Evolutionary conservation across 23 tunicate species (phyloP).

Genomic region (Halocynthia roretzi): DNA sequence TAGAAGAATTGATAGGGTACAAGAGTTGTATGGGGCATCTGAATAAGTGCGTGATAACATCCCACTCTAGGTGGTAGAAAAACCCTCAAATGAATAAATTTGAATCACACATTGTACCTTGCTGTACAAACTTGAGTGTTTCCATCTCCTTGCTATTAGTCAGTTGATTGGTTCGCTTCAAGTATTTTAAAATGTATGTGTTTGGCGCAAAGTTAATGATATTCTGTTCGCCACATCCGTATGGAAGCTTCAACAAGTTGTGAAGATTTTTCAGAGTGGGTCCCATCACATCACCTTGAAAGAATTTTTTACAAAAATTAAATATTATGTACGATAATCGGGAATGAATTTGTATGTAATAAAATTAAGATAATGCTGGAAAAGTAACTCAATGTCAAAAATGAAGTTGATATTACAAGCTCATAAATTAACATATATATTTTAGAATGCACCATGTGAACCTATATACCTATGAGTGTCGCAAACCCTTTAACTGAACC

Average conservation of each 20-base stretch:
- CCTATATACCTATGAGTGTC: conserved; percentile 51
- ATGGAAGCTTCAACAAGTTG: conserved; percentile 80
- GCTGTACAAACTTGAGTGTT: conserved; percentile 53
- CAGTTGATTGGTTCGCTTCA: conserved; percentile 69
- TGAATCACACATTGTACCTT: conserved; percentile 27
- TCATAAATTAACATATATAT: not conserved
- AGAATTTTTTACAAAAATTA: not conserved
- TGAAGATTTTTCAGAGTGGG: conserved; percentile 92
- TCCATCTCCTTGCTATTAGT: conserved; percentile 32
- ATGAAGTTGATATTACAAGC: not conserved
- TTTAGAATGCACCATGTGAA: not conserved
- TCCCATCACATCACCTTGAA: conserved; percentile 94
- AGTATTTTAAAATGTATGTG: conserved; percentile 73
- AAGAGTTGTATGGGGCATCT: no score
- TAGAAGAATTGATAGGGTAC: no score
- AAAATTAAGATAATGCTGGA: not conserved
- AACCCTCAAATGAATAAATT: no score
- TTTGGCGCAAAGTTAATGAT: conserved; percentile 96
- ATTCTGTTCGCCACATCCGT: conserved; percentile 98
- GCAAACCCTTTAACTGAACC: conserved; percentile 54
- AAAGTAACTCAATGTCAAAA: not conserved
- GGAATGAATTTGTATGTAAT: no score
- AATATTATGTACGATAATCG: not conserved
- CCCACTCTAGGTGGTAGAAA: no score
- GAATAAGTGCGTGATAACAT: no score